Evolutionary conservation across 2,797 vertebrate species (phyloP).

Genomic region (Urocyon cinereoargenteus): DNA sequence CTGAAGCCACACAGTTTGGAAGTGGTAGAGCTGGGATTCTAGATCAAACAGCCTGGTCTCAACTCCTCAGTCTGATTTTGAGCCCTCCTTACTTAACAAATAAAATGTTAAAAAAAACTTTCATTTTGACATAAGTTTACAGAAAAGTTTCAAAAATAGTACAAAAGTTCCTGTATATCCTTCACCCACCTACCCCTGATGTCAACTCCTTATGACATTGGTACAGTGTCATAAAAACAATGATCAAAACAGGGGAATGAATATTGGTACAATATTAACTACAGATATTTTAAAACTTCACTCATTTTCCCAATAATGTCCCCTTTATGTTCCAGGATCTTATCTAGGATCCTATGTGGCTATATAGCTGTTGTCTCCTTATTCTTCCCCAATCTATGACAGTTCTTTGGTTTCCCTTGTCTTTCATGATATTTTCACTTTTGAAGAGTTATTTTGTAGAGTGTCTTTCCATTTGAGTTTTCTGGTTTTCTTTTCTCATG

Average conservation of each 20-base stretch:
- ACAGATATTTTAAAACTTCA: background rate
- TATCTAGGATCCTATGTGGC: background rate
- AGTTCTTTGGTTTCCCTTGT: background rate
- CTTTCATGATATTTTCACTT: background rate
- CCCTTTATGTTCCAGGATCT: background rate
- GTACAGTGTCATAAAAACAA: background rate
- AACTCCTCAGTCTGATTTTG: background rate
- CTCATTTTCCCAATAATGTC: background rate
- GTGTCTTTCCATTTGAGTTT: background rate
- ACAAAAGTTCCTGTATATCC: background rate
- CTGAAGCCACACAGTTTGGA: background rate
- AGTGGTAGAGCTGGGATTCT: background rate
- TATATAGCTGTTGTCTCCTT: background rate
- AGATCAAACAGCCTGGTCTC: background rate
- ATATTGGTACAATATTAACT: background rate
- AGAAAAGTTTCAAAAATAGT: slow-evolving; percentile 21
- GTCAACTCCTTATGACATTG: background rate
- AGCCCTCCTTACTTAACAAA: background rate
- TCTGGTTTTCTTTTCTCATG: background rate
- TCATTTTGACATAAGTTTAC: background rate
- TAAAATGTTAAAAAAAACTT: background rate
- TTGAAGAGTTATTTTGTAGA: slow-evolving; percentile 24
- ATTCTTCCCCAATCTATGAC: background rate
- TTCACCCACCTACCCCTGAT: background rate
- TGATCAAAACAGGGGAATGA: background rate